Conservation (phyloP, 1,140 invertebrate species). For the Micrasema minimum region DNA sequence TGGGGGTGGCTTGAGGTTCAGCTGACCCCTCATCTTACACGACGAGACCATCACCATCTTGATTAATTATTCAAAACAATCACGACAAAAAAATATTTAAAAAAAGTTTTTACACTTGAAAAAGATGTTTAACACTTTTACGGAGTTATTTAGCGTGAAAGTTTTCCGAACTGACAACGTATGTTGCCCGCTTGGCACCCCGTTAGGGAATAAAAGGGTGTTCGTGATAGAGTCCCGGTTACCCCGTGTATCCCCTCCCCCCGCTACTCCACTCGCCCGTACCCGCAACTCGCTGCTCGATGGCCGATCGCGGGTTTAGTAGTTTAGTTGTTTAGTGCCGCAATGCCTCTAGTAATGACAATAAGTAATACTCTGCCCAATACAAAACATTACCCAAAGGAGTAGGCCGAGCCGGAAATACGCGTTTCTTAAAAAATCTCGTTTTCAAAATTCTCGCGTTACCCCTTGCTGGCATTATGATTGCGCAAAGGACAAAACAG, state of each 20-base stretch:
- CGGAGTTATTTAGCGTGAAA: not conserved
- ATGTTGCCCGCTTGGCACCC: constrained; percentile 50
- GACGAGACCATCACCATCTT: constrained; percentile 49
- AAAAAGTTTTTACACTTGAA: too few species aligned
- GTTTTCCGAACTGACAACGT: not conserved
- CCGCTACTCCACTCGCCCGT: constrained; percentile 2
- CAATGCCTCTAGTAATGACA: constrained; percentile 11
- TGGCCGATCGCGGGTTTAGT: not conserved
- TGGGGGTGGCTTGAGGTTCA: constrained; percentile 49
- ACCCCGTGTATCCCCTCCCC: constrained; percentile 27
- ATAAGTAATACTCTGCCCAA: not conserved
- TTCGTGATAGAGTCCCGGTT: not conserved
- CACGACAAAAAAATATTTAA: constrained; percentile 1
- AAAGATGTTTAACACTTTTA: constrained; percentile 21
- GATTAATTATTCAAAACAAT: constrained; percentile 6
- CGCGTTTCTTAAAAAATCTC: constrained; percentile 42
- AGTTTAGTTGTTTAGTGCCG: not conserved
- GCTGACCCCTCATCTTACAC: constrained; percentile 47
- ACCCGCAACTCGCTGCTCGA: too few species aligned
- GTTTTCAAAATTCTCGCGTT: constrained; percentile 31
- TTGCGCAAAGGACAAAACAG: constrained; percentile 33
- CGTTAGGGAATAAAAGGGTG: constrained; percentile 53
- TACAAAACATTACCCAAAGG: constrained; percentile 7
- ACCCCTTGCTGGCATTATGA: constrained; percentile 44
- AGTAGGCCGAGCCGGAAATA: constrained; percentile 40